These are phyloP conservation scores for Vollenhovia emeryi DNA, from an alignment of 1,140 invertebrate species.

Conservation along the genomic window DNA sequence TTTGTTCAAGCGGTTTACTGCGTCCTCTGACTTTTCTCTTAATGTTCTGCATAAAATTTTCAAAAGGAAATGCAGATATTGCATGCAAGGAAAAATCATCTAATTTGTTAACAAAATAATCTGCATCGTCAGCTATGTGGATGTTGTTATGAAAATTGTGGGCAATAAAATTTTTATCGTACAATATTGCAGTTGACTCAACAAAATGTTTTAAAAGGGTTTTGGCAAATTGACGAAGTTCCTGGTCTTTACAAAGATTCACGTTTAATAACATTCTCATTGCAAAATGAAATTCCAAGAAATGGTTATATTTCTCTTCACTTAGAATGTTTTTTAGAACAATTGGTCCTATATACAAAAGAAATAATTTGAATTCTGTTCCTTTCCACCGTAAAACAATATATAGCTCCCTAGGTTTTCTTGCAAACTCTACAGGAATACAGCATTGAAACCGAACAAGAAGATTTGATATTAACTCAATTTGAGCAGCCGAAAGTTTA, in stretches of 20 bases:
- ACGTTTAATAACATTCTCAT: conserved; percentile 4
- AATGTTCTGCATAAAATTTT: conserved; percentile 16
- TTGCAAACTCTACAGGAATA: neutral
- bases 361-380: neutral
- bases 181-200: neutral
- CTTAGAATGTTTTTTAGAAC: neutral
- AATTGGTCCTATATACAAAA: conserved; percentile 3
- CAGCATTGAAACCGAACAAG: neutral
- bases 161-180: conserved; percentile 1
- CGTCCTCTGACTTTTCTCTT: conserved; percentile 16
- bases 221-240: conserved; percentile 9
- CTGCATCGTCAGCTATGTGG: neutral
- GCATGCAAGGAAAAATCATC: neutral
- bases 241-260: neutral
- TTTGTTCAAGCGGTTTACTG: conserved; percentile 8
- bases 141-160: neutral
- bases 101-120: conserved; percentile 4
- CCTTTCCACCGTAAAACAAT: conserved; percentile 19
- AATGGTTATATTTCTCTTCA: conserved; percentile 14
- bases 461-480: neutral
- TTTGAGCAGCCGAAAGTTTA: conserved; percentile 2
- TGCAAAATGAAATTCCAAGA: conserved; percentile 7
- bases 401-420: neutral
- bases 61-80: conserved; percentile 7
- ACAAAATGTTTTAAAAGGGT: conserved; percentile 5